phyloP scores from a whole-genome alignment of 2,113 vertebrate genomes.

The Sterna hirundo region DNA sequence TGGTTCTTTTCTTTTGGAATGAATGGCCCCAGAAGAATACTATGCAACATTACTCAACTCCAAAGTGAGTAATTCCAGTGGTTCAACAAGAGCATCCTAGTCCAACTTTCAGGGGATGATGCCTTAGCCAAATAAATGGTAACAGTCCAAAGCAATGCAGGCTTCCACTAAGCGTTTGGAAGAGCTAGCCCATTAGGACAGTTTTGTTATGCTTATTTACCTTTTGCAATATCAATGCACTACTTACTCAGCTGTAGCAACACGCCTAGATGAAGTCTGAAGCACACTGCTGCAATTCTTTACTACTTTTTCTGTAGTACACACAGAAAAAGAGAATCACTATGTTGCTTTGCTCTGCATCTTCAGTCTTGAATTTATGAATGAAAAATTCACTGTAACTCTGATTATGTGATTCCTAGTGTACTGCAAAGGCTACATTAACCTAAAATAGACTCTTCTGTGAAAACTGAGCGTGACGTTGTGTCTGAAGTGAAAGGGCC shows the following conservation, averaged over 20 bases:
- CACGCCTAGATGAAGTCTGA: neutral
- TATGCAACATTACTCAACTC: conserved; percentile 6
- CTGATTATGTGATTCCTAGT: neutral
- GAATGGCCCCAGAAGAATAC: neutral
- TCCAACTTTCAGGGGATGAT: neutral
- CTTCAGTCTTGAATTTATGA: neutral
- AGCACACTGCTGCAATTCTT: neutral
- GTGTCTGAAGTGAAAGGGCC: neutral
- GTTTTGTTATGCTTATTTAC: neutral
- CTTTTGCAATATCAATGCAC: neutral
- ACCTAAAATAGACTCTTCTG: neutral
- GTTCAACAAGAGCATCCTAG: neutral
- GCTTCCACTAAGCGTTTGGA: neutral
- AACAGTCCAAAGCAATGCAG: neutral
- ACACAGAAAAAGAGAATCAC: neutral
- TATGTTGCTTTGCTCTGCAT: neutral
- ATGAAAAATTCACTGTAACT: neutral
- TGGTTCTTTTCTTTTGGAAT: neutral
- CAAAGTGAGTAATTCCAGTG: conserved; percentile 21
- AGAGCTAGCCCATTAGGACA: neutral
- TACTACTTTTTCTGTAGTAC: neutral
- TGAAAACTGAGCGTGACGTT: neutral
- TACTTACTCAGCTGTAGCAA: neutral
- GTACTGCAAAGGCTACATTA: neutral
- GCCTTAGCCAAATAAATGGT: neutral